Percentiles rank a stretch among this genome's conserved stretches.
Evolutionary conservation across 2,888 invertebrate species (phyloP).

Genomic region (Nomada flava): DNA sequence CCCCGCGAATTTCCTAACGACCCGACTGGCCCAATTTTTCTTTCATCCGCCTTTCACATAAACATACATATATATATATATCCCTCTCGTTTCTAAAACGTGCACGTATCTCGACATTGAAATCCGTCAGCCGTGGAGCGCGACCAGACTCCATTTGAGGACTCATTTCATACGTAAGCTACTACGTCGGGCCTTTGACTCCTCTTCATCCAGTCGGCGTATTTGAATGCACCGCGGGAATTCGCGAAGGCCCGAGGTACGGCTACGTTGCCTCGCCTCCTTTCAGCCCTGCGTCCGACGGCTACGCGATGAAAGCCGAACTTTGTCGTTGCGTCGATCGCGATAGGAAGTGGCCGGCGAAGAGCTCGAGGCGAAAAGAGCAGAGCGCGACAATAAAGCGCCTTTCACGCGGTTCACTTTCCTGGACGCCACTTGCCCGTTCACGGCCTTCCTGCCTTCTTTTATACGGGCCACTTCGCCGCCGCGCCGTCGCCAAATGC

Average conservation of each 20-base stretch:
- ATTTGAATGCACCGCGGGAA: background rate
- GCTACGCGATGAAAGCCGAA: constrained; percentile 19
- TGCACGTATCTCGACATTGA: too few relatives aligned
- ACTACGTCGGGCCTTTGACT: too few relatives aligned
- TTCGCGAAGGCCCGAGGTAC: background rate
- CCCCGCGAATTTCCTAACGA: constrained; percentile 9
- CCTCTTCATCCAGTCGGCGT: background rate
- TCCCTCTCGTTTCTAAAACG: too few relatives aligned
- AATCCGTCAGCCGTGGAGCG: too few relatives aligned
- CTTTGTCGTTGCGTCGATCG: constrained; percentile 49
- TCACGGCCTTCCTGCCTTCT: constrained; percentile 48
- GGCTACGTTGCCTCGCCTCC: background rate
- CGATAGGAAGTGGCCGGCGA: constrained; percentile 53
- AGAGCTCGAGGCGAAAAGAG: constrained; percentile 31
- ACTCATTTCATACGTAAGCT: too few relatives aligned
- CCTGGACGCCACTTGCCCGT: constrained; percentile 56
- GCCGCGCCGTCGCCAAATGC: constrained; percentile 31
- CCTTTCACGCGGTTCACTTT: constrained; percentile 59
- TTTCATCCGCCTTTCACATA: too few relatives aligned
- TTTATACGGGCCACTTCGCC: constrained; percentile 52
- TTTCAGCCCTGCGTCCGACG: background rate
- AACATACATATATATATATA: too few relatives aligned
- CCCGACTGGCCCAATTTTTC: background rate
- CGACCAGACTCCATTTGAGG: too few relatives aligned
- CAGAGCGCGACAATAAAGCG: constrained; percentile 51